A percentile compares a stretch with the other conserved stretches of the same genome.
These are phyloP conservation scores for Ceryle rudis DNA, from an alignment of 2,797 vertebrate genomes.

Conservation along the genomic window DNA sequence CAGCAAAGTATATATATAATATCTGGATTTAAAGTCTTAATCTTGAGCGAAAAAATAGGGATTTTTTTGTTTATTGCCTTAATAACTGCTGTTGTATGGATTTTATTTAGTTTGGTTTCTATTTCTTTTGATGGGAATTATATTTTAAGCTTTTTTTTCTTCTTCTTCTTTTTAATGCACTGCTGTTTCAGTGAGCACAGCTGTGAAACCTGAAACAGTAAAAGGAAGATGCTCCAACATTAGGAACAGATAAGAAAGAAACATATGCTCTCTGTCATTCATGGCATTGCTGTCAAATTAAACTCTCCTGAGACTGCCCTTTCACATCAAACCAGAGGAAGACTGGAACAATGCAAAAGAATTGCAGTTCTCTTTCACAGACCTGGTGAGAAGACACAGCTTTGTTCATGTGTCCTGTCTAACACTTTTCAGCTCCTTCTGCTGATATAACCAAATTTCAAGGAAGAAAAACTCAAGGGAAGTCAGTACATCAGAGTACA, in stretches of 20 bases:
- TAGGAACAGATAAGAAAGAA: neutral
- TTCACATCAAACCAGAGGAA: neutral
- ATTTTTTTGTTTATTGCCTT: neutral
- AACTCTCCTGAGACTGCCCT: neutral
- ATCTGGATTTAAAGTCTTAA: neutral
- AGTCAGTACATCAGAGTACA: neutral
- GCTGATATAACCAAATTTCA: neutral
- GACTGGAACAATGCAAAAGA: neutral
- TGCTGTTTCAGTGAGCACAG: neutral
- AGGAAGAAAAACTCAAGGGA: neutral
- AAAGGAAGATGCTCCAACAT: neutral
- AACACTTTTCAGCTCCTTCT: neutral
- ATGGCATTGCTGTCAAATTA: neutral
- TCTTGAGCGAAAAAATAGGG: neutral
- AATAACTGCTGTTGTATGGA: neutral
- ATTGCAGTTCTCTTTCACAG: fast-evolving
- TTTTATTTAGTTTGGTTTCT: neutral
- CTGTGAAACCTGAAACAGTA: neutral
- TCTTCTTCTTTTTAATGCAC: neutral
- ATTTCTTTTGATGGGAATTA: neutral
- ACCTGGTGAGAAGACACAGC: neutral
- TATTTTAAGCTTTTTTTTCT: fast-evolving
- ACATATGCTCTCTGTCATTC: neutral
- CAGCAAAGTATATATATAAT: neutral
- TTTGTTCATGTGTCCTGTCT: neutral